phyloP scores from a whole-genome alignment of 2,113 vertebrate species.

The Phainopepla nitens region DNA sequence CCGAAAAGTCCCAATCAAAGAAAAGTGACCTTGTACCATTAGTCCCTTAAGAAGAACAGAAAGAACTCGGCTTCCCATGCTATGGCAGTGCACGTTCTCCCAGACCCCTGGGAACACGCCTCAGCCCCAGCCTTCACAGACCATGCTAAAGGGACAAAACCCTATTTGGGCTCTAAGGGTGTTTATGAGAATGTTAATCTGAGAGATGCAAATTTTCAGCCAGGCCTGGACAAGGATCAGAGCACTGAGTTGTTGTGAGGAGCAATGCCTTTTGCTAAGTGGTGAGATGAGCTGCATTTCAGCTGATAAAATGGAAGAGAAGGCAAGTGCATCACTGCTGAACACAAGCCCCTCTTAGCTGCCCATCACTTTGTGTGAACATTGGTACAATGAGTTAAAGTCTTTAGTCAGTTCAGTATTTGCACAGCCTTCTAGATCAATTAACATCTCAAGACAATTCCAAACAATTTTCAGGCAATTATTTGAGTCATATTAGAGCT shows the following conservation, averaged over 20 bases:
- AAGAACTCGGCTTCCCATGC: neutral
- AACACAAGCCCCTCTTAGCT: neutral
- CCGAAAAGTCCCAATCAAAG: neutral
- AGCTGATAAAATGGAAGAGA: neutral
- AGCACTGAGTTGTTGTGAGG: neutral
- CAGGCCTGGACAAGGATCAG: neutral
- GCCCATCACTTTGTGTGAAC: neutral
- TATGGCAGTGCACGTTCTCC: fast-evolving
- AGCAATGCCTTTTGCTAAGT: neutral
- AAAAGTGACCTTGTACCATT: neutral
- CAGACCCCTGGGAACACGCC: neutral
- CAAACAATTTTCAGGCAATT: neutral
- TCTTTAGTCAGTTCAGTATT: neutral
- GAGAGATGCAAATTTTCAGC: neutral
- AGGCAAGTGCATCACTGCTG: neutral
- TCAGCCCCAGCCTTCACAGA: neutral
- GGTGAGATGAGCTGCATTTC: neutral
- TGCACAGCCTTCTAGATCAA: neutral
- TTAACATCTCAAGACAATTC: neutral
- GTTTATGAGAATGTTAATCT: neutral
- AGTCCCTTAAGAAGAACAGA: neutral
- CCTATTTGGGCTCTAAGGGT: neutral
- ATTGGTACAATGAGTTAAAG: neutral
- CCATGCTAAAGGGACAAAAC: neutral
- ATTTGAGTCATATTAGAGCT: neutral